Percentiles rank a stretch among this genome's conserved stretches.
These are phyloP conservation scores for Pristionchus exspectatus DNA, from an alignment of 2,888 invertebrate species.

Conservation along the genomic window DNA sequence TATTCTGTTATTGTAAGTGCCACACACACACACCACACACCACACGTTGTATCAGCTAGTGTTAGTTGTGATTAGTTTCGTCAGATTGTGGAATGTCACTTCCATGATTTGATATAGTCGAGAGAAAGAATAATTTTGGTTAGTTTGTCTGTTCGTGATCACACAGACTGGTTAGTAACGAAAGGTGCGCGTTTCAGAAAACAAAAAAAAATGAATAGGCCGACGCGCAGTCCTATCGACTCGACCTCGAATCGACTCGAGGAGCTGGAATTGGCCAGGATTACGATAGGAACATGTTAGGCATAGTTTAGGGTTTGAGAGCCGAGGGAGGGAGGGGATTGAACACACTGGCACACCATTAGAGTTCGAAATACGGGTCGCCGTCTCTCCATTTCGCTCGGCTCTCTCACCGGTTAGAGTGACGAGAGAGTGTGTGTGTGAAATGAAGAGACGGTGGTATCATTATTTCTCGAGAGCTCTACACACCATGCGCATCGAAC, in stretches of 20 bases:
- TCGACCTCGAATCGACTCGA: slow-evolving; percentile 31
- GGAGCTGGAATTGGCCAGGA: not conserved
- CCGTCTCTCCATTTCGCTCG: too few relatives aligned
- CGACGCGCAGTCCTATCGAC: slow-evolving; percentile 26
- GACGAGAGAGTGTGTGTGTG: too few relatives aligned
- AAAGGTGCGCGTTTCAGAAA: slow-evolving; percentile 37
- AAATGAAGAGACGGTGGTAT: too few relatives aligned
- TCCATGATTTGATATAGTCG: slow-evolving; percentile 2
- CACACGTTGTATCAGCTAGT: slow-evolving; percentile 40
- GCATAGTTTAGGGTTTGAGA: not conserved
- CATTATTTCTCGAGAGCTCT: too few relatives aligned
- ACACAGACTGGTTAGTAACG: slow-evolving; percentile 21
- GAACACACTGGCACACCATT: slow-evolving; percentile 40
- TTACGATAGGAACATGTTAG: slow-evolving; percentile 30
- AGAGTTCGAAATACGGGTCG: too few relatives aligned
- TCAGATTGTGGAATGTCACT: not conserved
- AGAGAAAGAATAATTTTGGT: not conserved
- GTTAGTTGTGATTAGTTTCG: slow-evolving; percentile 42
- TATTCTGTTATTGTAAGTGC: slow-evolving; percentile 30
- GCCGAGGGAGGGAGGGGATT: not conserved
- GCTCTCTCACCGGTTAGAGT: too few relatives aligned
- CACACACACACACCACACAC: slow-evolving; percentile 49
- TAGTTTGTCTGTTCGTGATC: not conserved
- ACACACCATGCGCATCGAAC: slow-evolving; percentile 53
- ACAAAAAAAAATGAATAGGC: not conserved